phyloP scores from a whole-genome alignment of 1,140 invertebrate genomes.

The Aphelenchoides avenae region DNA sequence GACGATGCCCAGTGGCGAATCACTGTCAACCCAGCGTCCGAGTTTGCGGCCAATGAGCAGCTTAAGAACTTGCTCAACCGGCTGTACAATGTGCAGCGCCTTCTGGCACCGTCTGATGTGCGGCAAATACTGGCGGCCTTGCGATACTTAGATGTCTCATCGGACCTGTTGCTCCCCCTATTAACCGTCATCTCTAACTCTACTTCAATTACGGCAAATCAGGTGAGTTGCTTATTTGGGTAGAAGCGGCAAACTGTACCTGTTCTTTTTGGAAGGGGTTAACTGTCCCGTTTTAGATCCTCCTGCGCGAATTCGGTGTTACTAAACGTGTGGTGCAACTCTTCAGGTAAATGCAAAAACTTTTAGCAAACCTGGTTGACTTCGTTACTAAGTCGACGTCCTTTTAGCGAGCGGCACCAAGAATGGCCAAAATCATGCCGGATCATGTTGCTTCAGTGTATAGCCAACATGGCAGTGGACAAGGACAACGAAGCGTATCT shows the following conservation, averaged over 20 bases:
- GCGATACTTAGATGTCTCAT: conserved; percentile 29
- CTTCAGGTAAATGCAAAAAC: too few relatives aligned
- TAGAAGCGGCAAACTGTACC: too few relatives aligned
- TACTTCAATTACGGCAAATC: conserved; percentile 43
- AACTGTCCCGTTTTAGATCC: conserved; percentile 29
- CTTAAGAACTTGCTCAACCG: conserved; percentile 32
- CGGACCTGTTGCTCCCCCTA: conserved; percentile 44
- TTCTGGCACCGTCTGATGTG: conserved; percentile 36
- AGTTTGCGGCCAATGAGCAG: conserved; percentile 21
- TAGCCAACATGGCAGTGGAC: conserved; percentile 48
- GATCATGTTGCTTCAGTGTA: conserved; percentile 45
- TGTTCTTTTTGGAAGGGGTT: too few relatives aligned
- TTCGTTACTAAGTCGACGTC: too few relatives aligned
- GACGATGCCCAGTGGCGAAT: conserved; percentile 45
- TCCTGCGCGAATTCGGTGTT: conserved; percentile 38
- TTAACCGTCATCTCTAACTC: conserved; percentile 50
- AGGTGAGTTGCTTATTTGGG: conserved; percentile 27
- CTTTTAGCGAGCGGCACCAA: conserved; percentile 19
- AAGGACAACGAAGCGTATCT: conserved; percentile 41
- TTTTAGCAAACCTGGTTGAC: too few relatives aligned
- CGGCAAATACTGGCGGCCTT: conserved; percentile 46
- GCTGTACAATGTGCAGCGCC: conserved; percentile 43
- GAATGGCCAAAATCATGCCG: conserved; percentile 44
- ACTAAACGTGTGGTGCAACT: conserved; percentile 42
- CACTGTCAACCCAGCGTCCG: conserved; percentile 42